phyloP scores from a whole-genome alignment of 2,797 vertebrate species.

The Rhincodon typus region DNA sequence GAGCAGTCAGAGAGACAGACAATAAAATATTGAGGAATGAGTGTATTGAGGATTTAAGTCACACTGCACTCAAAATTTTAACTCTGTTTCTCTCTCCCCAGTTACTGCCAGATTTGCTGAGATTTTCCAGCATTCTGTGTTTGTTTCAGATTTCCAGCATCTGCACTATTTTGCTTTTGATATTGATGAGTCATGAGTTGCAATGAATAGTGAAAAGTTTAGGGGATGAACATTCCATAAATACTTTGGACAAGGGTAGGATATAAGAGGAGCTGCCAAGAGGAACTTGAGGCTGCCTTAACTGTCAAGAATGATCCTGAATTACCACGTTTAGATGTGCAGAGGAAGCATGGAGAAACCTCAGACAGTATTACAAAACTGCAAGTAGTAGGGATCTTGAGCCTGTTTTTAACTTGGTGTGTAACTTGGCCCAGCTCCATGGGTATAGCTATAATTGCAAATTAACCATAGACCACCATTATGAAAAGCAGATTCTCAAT shows the following conservation, averaged over 20 bases:
- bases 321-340: background rate
- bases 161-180: too few species aligned
- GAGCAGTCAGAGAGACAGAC: background rate
- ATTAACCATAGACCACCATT: background rate
- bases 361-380: background rate
- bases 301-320: background rate
- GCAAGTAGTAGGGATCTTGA: background rate
- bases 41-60: too few species aligned
- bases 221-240: background rate
- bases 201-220: background rate
- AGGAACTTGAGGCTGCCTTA: background rate
- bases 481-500: background rate
- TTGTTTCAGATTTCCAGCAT: too few species aligned
- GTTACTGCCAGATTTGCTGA: too few species aligned
- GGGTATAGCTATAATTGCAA: background rate
- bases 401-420: background rate
- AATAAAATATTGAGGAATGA: background rate
- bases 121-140: too few species aligned
- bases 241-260: background rate
- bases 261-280: background rate
- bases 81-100: too few species aligned
- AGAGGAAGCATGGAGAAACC: background rate
- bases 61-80: too few species aligned
- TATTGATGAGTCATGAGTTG: background rate
- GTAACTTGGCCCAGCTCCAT: background rate